phyloP scores from a whole-genome alignment of 2,113 vertebrate species.

The Urocitellus parryii region DNA sequence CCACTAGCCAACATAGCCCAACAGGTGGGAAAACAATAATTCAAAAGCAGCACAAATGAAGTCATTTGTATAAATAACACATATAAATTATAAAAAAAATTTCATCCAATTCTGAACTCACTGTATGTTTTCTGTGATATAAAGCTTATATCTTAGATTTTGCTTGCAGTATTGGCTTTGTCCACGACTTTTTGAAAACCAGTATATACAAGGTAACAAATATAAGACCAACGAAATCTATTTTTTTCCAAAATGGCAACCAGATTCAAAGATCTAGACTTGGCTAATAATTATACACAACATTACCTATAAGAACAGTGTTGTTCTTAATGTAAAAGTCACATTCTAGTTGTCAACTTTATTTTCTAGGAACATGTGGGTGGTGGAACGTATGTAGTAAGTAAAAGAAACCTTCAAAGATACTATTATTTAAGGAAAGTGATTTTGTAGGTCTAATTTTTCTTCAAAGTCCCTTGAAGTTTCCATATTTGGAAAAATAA shows the following conservation, averaged over 20 bases:
- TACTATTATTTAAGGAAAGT: not conserved
- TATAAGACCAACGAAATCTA: conserved; percentile 16
- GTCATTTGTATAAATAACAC: not conserved
- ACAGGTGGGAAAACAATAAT: not conserved
- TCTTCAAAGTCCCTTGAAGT: not conserved
- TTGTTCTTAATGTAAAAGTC: not conserved
- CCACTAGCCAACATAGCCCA: not conserved
- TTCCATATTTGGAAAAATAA: conserved; percentile 11
- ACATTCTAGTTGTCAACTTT: not conserved
- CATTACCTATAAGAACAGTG: not conserved
- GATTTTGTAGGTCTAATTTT: not conserved
- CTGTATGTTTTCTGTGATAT: not conserved
- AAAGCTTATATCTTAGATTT: not conserved
- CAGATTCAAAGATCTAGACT: not conserved
- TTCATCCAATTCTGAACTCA: not conserved
- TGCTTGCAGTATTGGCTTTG: not conserved
- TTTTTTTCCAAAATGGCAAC: conserved; percentile 1
- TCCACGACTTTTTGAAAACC: conserved; percentile 15
- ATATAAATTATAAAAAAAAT: not conserved
- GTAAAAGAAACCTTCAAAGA: not conserved
- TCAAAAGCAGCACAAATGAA: not conserved
- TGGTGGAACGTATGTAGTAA: not conserved
- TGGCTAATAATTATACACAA: not conserved
- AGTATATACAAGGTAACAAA: not conserved
- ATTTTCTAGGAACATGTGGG: not conserved